phyloP scores from a whole-genome alignment of 1,140 invertebrate species.

The Scaptomyza pallida region DNA sequence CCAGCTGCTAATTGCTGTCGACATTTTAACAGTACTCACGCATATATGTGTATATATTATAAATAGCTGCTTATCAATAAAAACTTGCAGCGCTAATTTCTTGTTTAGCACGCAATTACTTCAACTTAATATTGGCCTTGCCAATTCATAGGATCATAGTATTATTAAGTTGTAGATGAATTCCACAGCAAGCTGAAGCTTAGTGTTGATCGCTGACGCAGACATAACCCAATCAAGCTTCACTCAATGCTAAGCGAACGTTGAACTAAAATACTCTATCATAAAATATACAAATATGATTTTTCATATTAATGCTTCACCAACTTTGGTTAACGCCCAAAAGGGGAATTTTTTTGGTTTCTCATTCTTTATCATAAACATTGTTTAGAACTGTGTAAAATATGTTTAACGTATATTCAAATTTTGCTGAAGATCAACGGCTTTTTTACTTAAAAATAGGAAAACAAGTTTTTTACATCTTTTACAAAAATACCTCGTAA shows the following conservation, averaged over 20 bases:
- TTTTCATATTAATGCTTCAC: slow-evolving; percentile 33
- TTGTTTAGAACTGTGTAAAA: no score
- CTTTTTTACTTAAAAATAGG: no score
- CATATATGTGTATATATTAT: slow-evolving; percentile 1
- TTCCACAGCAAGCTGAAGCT: neutral
- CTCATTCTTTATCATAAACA: neutral
- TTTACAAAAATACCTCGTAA: no score
- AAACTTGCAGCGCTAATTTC: slow-evolving; percentile 38
- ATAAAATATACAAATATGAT: slow-evolving; percentile 6
- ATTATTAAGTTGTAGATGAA: neutral
- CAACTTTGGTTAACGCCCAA: neutral
- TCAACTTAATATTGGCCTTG: slow-evolving; percentile 31
- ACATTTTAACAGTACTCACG: neutral
- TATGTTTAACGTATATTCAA: no score
- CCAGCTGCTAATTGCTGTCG: neutral
- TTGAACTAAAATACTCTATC: slow-evolving; percentile 28
- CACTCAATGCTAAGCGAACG: slow-evolving; percentile 39
- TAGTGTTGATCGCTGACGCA: slow-evolving; percentile 7
- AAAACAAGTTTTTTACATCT: no score
- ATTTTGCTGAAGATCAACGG: neutral
- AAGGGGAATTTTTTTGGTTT: slow-evolving; percentile 21
- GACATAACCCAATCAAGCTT: slow-evolving; percentile 18
- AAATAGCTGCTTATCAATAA: slow-evolving; percentile 33
- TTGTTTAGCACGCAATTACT: slow-evolving; percentile 47
- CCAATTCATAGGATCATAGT: slow-evolving; percentile 19